Base-by-base conservation (phyloP, 2,888 invertebrate genomes). In the Drosophila kambysellisi region DNA sequence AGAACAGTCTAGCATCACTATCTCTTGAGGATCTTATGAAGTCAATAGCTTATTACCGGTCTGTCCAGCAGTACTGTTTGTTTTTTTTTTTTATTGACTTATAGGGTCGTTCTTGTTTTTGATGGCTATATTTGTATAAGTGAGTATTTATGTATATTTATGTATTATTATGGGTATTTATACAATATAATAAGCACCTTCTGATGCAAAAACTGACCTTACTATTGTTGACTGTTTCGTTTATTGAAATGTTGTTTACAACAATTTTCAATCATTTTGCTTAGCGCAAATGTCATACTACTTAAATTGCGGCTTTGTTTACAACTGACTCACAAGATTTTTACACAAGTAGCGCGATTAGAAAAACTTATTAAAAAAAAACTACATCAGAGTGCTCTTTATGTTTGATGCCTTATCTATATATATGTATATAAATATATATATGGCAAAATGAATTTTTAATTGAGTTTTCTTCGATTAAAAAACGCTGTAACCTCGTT, bases 121-220 rank as follows among this genome's bases (percentile, higher is more conserved):
- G 20, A 62, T 30, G 25, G 11, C 5, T 15, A 46, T 72, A 30
- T 72, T 52, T 50, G 32, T 41, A 48, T n/a, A 37, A 30, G 1
- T 25, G 15, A 39, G 48, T 12, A 25, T 48, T 37, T 52, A 35
- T 35, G 37, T 52, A 32, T 8, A 66, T 12, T 20, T 43, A 20
- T 3, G 11, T 43, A 12, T 43, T 11, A 3, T 43, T 0, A 6
- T 43, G 11, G 6, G 20, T 12, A 12, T 43, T 20, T 43, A 20
- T 25, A 46, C 2, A 46, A 46, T 4, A 25, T 15, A 46, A 25
- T 46, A 48, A 32, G 52, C 53, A 75, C 62, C 76, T 73, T 73
- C 60, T 81, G 79, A 79, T 79, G 77, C 73, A 81, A 72, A 57
- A 69, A 81, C 78, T 79, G 79, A 79, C 79, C 79, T 79, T 69